Evolutionary conservation across 2,888 invertebrate genomes (phyloP), one percentile per base, ranked within the genome.

Genomic region (Isotomurus palustris): DNA sequence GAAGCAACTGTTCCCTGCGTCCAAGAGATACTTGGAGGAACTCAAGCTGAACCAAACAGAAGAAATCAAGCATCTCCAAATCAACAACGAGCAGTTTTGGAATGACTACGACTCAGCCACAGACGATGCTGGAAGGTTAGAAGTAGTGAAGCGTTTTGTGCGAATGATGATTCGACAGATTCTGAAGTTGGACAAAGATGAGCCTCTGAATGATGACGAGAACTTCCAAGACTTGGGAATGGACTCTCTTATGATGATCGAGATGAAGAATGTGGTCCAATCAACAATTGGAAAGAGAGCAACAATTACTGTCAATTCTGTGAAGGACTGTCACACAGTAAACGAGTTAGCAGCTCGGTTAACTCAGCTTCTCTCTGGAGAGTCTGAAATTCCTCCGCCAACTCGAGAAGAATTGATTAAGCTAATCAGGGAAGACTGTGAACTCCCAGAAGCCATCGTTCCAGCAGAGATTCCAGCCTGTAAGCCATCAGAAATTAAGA

Each of bases 191-290:
- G 57, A 56, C 17, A 40, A 48, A 2, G 38, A 28, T 17, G 63
- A 63, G n/a, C 5, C 14, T 0, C 47, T 63, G 19, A 56, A 63
- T 14, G 59, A 59, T n/a, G 44, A 57, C 12, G 51, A 48, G 12
- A 57, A 60, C 32, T 58, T 63, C 12, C 59, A 60, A 45, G 58
- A 57, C 2, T 24, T 64, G 32, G 63, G 63, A 1, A 52, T 60
- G 29, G 63, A 64, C 27, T 55, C 55, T 1, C 27, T 64, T 2
- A 64, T 64, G 63, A 48, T 55, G 36, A 53, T 64, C n/a, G 63
- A 64, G 29, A 57, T 63, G 25, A 59, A 56, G 29, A 63, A 63
- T 32, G 59, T 50, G 2, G 45, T 63, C 10, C 63, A 63, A 24
- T 32, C 51, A 1, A 38, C 60, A 3, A n/a, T 60, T 1, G 63